These are phyloP conservation scores for Acromyrmex heyeri DNA, from an alignment of 1,140 invertebrate genomes.

Conservation along the genomic window DNA sequence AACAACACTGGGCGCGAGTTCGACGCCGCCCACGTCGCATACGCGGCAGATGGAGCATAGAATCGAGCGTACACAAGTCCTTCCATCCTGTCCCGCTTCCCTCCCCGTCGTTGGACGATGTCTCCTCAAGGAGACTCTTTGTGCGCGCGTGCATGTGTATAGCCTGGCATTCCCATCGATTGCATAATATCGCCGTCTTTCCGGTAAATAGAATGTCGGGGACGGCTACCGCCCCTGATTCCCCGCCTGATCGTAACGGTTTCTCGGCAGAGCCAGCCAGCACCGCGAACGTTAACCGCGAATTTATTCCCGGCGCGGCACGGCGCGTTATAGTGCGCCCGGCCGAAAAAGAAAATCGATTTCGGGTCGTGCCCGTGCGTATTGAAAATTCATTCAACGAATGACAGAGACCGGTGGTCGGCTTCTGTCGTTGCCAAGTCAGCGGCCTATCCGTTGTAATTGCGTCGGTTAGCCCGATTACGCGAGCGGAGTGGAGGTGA, in stretches of 20 bases:
- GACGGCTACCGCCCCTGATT: conserved; percentile 29
- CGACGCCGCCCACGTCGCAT: conserved; percentile 33
- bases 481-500: not conserved
- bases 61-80: conserved; percentile 8
- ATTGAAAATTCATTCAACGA: conserved; percentile 59
- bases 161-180: conserved; percentile 66
- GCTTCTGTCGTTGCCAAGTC: conserved; percentile 48
- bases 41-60: conserved; percentile 41
- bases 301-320: conserved; percentile 69
- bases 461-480: conserved; percentile 51
- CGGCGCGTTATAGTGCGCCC: not conserved
- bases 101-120: not conserved
- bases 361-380: conserved; percentile 4
- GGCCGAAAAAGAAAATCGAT: conserved; percentile 65
- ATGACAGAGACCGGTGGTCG: not conserved
- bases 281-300: conserved; percentile 72
- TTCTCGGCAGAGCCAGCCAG: conserved; percentile 46
- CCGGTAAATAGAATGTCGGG: conserved; percentile 75
- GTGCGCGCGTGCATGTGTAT: conserved; percentile 38
- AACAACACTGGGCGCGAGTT: conserved; percentile 32
- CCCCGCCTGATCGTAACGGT: conserved; percentile 40
- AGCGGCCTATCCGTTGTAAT: conserved; percentile 38
- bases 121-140: conserved; percentile 37
- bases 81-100: not conserved
- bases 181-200: conserved; percentile 76